Percentiles rank a stretch among this genome's conserved stretches.
Conservation (phyloP, 2,113 vertebrate genomes). For the Pluvianellus socialis region DNA sequence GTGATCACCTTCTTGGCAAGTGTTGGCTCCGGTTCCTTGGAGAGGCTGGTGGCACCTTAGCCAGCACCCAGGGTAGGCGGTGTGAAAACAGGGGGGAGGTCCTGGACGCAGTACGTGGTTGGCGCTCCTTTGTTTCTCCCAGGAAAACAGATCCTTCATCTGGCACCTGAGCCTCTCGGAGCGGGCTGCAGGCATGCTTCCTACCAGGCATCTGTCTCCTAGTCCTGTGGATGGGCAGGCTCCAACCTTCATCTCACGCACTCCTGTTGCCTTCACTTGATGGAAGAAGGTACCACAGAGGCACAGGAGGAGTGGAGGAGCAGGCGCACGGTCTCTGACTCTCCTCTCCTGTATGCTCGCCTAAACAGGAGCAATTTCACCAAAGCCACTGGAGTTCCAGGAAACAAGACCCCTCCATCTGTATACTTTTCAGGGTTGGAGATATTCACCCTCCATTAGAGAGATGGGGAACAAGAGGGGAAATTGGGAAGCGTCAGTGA, state of each 20-base stretch:
- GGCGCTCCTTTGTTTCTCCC: background rate
- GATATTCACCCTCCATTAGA: background rate
- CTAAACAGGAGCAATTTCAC: background rate
- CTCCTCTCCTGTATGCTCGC: background rate
- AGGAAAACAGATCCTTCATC: conserved; percentile 5
- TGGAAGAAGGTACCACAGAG: background rate
- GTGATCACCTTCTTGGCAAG: background rate
- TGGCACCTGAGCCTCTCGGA: background rate
- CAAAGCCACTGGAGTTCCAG: background rate
- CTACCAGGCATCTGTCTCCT: conserved; percentile 34
- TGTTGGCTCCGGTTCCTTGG: background rate
- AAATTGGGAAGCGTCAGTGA: background rate
- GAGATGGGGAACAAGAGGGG: background rate
- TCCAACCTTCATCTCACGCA: background rate
- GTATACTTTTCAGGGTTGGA: background rate
- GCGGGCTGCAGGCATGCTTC: background rate
- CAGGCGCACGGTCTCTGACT: background rate
- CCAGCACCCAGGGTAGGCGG: background rate
- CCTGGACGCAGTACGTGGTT: background rate
- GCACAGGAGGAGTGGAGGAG: background rate
- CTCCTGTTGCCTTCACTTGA: background rate
- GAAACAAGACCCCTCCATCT: background rate
- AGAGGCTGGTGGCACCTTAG: background rate
- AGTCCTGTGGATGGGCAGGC: background rate
- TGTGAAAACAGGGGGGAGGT: background rate